phyloP scores from a whole-genome alignment of 2,113 vertebrate genomes.

The Cepphus grylle region DNA sequence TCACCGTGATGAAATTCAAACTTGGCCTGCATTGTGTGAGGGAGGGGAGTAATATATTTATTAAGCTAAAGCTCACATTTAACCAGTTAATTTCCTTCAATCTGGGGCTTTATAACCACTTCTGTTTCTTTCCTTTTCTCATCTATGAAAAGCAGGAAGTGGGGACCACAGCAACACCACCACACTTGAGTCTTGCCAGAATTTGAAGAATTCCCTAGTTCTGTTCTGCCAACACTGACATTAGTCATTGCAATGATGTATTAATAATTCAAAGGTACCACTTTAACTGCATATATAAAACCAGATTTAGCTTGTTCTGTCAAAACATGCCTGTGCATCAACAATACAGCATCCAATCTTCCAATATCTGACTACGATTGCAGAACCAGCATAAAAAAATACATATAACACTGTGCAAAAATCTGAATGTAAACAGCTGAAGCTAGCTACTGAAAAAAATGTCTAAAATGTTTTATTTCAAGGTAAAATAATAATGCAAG shows the following conservation, averaged over 20 bases:
- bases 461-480: background rate
- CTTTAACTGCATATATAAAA: background rate
- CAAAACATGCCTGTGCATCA: background rate
- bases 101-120: background rate
- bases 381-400: background rate
- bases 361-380: background rate
- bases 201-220: background rate
- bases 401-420: background rate
- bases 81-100: background rate
- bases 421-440: background rate
- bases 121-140: background rate
- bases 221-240: background rate
- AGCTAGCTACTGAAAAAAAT: background rate
- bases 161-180: rapidly evolving
- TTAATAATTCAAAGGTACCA: background rate
- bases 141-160: background rate
- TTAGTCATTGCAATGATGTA: background rate
- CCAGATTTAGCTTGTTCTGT: background rate
- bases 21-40: slow-evolving; percentile 83
- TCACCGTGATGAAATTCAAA: slow-evolving; percentile 99
- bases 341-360: background rate
- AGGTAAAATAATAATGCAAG: background rate
- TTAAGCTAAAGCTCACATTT: background rate
- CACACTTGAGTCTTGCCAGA: background rate
- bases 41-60: background rate